phyloP scores from a whole-genome alignment of 2,888 invertebrate species.

The Drosophila paracracens region DNA sequence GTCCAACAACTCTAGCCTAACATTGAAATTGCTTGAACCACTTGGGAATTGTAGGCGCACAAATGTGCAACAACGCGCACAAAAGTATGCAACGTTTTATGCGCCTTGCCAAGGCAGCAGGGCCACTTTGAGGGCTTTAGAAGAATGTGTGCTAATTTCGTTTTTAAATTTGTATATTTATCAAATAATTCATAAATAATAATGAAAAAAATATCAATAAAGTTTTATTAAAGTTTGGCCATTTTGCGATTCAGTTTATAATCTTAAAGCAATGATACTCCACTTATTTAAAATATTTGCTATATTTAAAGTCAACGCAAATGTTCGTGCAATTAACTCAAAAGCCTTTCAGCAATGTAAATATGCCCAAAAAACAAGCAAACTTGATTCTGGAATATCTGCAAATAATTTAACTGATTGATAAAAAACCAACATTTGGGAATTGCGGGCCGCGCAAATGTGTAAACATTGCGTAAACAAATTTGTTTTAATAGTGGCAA shows the following conservation, averaged over 20 bases:
- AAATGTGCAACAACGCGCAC: constrained; percentile 1
- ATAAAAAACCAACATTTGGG: constrained; percentile 8
- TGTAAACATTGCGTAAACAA: not conserved
- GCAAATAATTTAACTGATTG: constrained; percentile 1
- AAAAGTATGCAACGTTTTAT: constrained; percentile 54
- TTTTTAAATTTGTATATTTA: not conserved
- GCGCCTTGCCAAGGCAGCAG: not conserved
- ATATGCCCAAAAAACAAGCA: not conserved
- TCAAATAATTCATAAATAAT: not conserved
- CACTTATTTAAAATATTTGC: not conserved
- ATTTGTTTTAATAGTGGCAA: not conserved
- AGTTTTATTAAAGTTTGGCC: not conserved
- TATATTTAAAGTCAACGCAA: not conserved
- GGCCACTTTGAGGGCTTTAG: too few relatives aligned
- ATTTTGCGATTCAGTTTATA: not conserved
- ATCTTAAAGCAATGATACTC: not conserved
- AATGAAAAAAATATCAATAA: not conserved
- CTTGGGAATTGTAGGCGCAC: constrained; percentile 65
- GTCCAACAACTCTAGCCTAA: not conserved
- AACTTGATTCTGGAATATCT: not conserved
- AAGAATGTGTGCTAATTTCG: not conserved
- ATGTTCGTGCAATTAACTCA: not conserved
- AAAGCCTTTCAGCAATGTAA: not conserved
- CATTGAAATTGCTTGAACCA: constrained; percentile 27
- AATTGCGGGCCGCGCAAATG: not conserved